Evolutionary conservation across 2,888 invertebrate genomes (phyloP), one percentile per base, ranked within the genome.

Genomic region (Andrena marginata): DNA sequence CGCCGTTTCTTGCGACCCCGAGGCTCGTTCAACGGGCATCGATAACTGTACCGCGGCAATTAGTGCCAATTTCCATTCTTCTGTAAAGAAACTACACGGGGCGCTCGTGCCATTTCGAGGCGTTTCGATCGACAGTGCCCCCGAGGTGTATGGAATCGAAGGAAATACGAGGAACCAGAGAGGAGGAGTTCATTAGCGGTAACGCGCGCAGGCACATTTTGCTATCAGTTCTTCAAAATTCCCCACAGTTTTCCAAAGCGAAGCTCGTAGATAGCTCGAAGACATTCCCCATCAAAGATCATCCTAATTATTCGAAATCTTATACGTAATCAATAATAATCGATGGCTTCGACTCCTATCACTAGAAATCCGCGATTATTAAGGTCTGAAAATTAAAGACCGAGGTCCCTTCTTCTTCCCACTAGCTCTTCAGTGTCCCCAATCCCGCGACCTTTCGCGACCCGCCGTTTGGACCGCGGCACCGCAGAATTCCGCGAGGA

Each of bases 401-500:
- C 20, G 20, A 2, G 8, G 8, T 20, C 51, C 51, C 20, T 6
- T 26, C 26, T 26, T 26, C 10, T 8, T 8, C 8, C 51, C 20
- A 7, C 20, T 2, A 51, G 56, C 23, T 56, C 13, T 26, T 23
- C 7, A 20, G 20, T 20, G 23, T 56, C 23, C 23, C 56, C 10
- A 56, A 56, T 56, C 23, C 1, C 56, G 56, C 23, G 56, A 56
- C 56, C 56, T 26, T 56, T 26, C 26, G 13, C 10, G 23, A 56
- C 10, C 56, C 10, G 23, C 4, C 26, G 42, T 16, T 16, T 42
- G 16, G 42, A 42, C 42, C 42, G 42, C 42, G 42, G 10, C 29
- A 33, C 62, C 33, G 62, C 31, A 51, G 67, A 48, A 51, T 67
- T 54, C 31, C 67, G 31, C 69, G 56, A 26, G 26, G n/a, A 23